phyloP scores from a whole-genome alignment of 2,113 vertebrate species.

The Crotalus horridus region DNA sequence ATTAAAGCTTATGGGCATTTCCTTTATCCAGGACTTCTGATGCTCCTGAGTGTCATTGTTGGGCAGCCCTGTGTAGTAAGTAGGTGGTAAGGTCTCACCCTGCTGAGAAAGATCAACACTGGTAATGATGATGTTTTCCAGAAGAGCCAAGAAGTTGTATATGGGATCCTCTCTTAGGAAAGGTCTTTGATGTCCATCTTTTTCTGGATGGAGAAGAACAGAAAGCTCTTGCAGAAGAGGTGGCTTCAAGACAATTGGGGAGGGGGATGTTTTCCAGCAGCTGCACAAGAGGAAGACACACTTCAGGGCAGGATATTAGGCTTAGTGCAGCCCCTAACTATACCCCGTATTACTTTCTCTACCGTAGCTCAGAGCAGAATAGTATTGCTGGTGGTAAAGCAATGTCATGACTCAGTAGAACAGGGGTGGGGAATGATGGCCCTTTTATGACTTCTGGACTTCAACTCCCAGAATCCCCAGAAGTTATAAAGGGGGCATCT shows the following conservation, averaged over 20 bases:
- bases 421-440: no score
- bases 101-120: background rate
- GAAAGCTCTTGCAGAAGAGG: background rate
- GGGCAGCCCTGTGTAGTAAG: background rate
- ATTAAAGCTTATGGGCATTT: slow-evolving; percentile 21
- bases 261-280: background rate
- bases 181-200: background rate
- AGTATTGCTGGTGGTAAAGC: background rate
- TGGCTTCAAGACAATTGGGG: background rate
- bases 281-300: background rate
- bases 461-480: no score
- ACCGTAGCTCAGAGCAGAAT: background rate
- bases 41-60: slow-evolving; percentile 24
- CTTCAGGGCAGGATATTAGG: background rate
- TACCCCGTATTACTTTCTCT: background rate
- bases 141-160: background rate
- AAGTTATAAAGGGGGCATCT: no score
- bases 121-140: background rate
- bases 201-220: background rate
- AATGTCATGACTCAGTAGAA: background rate
- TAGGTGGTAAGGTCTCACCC: background rate
- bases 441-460: no score
- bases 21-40: slow-evolving; percentile 18
- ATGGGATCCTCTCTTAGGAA: background rate
- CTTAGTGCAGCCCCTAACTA: background rate